phyloP scores from a whole-genome alignment of 1,140 invertebrate species.

The Cotesia glomerata region DNA sequence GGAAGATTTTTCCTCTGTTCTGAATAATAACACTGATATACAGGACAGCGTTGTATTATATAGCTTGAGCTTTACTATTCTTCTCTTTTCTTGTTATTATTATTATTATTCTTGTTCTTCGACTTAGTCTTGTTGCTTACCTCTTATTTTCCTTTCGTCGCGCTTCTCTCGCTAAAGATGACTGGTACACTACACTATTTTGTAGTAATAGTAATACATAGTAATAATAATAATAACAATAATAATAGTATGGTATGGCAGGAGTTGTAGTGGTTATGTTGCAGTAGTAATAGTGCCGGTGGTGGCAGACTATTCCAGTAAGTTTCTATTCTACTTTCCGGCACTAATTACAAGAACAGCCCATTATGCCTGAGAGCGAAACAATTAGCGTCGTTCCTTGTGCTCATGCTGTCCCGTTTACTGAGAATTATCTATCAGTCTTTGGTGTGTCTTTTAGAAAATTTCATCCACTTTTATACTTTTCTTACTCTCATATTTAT shows the following conservation, averaged over 20 bases:
- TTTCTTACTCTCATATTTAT: background rate
- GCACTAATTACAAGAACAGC: conserved; percentile 19
- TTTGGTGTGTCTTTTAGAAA: background rate
- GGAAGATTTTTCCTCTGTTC: background rate
- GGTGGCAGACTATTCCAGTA: background rate
- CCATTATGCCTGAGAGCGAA: conserved; percentile 21
- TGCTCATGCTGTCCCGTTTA: background rate
- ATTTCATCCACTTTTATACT: background rate
- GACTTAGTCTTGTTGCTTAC: background rate
- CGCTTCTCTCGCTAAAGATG: conserved; percentile 2
- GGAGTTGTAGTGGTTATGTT: no score
- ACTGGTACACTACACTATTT: background rate
- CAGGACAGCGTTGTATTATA: background rate
- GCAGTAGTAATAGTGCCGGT: background rate
- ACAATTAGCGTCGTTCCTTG: conserved; percentile 27
- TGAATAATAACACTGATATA: background rate
- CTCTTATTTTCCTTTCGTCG: conserved; percentile 15
- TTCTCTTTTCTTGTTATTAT: background rate
- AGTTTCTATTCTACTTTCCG: conserved; percentile 15
- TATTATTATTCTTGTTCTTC: background rate
- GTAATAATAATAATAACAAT: no score
- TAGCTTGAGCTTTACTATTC: background rate
- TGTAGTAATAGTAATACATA: background rate
- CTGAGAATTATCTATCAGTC: conserved; percentile 7
- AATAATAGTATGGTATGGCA: no score